Evolutionary conservation across 2,797 vertebrate genomes (phyloP), one percentile per base, ranked within the genome.

Genomic region (Botia almorhae): DNA sequence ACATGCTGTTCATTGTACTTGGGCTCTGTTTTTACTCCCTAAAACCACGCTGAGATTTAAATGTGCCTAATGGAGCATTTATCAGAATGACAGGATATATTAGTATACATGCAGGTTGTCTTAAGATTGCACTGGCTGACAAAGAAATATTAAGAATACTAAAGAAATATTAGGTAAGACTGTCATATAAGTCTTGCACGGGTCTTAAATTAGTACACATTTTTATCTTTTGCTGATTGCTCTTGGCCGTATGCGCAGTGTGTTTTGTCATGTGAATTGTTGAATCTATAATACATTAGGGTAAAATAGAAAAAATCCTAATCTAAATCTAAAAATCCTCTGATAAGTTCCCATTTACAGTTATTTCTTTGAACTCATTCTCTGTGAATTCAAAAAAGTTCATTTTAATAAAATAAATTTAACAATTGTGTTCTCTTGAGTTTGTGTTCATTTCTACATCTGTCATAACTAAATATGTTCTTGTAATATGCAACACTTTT

Each of bases 1-100:
- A 78, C 74, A 53, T 21, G 72, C 3, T 43, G 69, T 82, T 82
- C 33, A n/a, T 26, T 23, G 43, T 55, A 61, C 81, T 60, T 29
- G 16, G 4, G 12, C 23, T 17, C 10, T 53, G 69, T 65, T 74
- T 51, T 10, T 23, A 51, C 61, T 36, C 58, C 19, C 46, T 68
- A 3, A 46, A 67, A 7, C 36, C 5, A 67, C 50, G 48, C n/a
- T 60, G n/a, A 21, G 13, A 43, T 56, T 69, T 19, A 53, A 55
- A 2, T 58, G 2, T 33, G 76, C 29, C 8, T 60, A 56, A 65
- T 39, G 61, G 0, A 50, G 21, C 55, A 29, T 23, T 64, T 29
- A 61, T 29, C 19, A 19, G 5, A 56, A 36, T 58, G 60, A 55
- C 29, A 43, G 19, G 19, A 14, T 39, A 67, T 55, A 16, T 13